Evolutionary conservation across 2,888 invertebrate genomes (phyloP).

Genomic region (Euzetes globulus): DNA sequence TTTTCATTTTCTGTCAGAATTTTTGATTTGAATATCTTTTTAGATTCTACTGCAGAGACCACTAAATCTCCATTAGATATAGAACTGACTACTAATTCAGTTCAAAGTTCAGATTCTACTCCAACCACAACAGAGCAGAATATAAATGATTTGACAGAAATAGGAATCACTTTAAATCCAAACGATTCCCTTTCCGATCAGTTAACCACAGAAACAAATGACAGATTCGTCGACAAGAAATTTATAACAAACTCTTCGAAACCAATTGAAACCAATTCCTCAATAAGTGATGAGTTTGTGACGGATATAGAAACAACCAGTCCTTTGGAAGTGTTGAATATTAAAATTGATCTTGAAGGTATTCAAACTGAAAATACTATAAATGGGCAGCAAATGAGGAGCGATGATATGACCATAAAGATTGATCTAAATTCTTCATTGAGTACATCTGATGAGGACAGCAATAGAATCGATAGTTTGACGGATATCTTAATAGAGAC

Average conservation of each 20-base stretch:
- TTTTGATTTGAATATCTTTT: neutral
- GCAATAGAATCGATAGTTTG: neutral
- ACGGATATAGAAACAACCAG: neutral
- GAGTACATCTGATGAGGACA: neutral
- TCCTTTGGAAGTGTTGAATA: neutral
- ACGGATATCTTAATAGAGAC: too few relatives aligned
- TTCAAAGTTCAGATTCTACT: neutral
- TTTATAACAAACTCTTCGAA: neutral
- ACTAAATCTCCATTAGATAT: neutral
- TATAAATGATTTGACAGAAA: neutral
- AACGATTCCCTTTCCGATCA: neutral
- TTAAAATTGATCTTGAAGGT: neutral
- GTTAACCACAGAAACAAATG: neutral
- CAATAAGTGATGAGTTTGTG: neutral
- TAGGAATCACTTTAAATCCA: neutral
- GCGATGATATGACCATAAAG: neutral
- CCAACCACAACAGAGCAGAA: neutral
- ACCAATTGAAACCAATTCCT: neutral
- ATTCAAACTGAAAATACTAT: neutral
- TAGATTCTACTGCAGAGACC: neutral
- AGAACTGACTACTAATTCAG: neutral
- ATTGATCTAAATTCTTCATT: neutral
- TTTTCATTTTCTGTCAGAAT: neutral
- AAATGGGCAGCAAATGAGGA: slow-evolving; percentile 9
- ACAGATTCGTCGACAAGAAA: neutral